Conservation (phyloP, 1,140 invertebrate species). For the Drosophila eugracilis region DNA sequence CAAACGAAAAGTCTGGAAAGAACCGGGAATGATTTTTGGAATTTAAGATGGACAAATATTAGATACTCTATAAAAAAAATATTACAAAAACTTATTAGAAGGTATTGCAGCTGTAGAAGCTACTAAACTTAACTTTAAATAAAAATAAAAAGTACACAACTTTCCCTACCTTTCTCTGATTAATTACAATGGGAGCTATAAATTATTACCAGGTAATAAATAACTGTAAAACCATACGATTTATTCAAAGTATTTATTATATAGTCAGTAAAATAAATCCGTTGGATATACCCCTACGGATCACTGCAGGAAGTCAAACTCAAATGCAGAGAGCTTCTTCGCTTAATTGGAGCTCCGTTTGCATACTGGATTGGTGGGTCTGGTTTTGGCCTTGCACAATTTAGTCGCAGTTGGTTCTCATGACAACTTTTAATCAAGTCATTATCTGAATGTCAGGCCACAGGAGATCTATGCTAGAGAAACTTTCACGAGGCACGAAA, state of each 20-base stretch:
- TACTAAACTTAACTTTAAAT: no score
- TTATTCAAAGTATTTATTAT: not conserved
- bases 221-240: not conserved
- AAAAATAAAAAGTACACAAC: no score
- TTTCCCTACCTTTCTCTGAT: no score
- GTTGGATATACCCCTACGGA: not conserved
- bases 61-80: constrained; percentile 17
- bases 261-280: not conserved
- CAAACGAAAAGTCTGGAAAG: constrained; percentile 27
- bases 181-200: no score
- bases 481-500: constrained; percentile 65
- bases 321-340: constrained; percentile 20
- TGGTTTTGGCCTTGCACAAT: constrained; percentile 34
- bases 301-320: constrained; percentile 1
- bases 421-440: constrained; percentile 80
- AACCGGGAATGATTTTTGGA: not conserved
- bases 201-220: not conserved
- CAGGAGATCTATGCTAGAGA: constrained; percentile 41
- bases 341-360: constrained; percentile 67
- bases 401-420: constrained; percentile 53
- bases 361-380: constrained; percentile 22
- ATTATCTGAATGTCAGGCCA: constrained; percentile 70
- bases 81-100: no score
- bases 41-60: not conserved
- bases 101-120: no score